phyloP scores from a whole-genome alignment of 2,113 vertebrate genomes.

The Sinocyclocheilus anophthalmus region DNA sequence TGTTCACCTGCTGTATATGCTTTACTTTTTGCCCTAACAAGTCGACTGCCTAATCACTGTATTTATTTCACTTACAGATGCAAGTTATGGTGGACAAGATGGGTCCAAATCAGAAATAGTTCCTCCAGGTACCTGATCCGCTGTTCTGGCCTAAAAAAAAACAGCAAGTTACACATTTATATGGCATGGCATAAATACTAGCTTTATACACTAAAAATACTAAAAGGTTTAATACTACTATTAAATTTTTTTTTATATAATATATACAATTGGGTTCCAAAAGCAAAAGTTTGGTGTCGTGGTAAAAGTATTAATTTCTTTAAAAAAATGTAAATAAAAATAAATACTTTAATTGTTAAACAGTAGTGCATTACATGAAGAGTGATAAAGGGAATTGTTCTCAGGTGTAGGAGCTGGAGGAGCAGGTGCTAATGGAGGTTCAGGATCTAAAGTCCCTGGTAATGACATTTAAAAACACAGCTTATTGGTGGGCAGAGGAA shows the following conservation, averaged over 20 bases:
- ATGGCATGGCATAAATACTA: background rate
- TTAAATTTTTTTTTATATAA: too few species aligned
- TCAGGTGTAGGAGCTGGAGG: constrained; percentile 38
- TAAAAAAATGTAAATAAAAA: background rate
- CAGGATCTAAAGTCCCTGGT: constrained; percentile 54
- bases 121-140: constrained; percentile 34
- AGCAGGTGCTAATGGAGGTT: constrained; percentile 52
- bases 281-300: too few species aligned
- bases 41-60: background rate
- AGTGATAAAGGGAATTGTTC: background rate
- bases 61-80: constrained; percentile 41
- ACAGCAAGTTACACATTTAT: background rate
- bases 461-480: too few species aligned
- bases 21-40: background rate
- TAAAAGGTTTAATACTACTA: background rate
- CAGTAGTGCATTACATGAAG: background rate
- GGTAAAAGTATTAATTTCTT: background rate
- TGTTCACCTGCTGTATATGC: background rate
- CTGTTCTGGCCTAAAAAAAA: background rate
- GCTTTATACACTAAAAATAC: background rate
- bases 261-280: too few species aligned
- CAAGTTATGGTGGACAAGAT: constrained; percentile 16
- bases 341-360: background rate
- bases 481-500: too few species aligned
- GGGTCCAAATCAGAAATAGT: constrained; percentile 34